Base-by-base conservation (phyloP, 1,140 invertebrate genomes). In the Ooceraea biroi region DNA sequence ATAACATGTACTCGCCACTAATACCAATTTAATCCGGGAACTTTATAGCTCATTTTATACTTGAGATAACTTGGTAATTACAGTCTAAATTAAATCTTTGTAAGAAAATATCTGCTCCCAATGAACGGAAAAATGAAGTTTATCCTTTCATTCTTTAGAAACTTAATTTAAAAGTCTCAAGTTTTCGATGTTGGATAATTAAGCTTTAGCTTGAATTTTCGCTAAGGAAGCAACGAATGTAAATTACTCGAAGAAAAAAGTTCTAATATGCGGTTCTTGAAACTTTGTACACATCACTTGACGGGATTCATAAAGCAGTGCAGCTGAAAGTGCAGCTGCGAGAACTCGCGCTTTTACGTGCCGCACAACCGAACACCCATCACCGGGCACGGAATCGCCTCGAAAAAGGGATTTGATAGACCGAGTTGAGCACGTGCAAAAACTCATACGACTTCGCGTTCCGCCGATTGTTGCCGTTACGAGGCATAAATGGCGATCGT, bases 121-220 rank as follows among this genome's bases (percentile, higher is more conserved):
- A 80, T 80, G 76, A 80, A 80, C 76, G 65, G 65, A 80, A 69
- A 80, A 80, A 80, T 80, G 76, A 71, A 65, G 76, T 80, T 80
- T 71, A 80, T 80, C 76, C 76, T 80, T 80, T 71, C 66, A 80
- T 80, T 80, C 76, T 80, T 71, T 12, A 57, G 65, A 80, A 80
- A 80, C 65, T 80, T 80, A 69, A 80, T 80, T 80, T 80, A 80
- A 80, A 77, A 80, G 76, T 80, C 65, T 80, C 27, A 57, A 80
- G 76, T 80, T 80, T 80, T 80, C 68, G 65, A 69, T 71, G 65
- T 80, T 30, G 65, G 65, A 80, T 80, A 80, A 80, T 80, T 55
- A 80, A 80, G 76, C 76, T 80, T 80, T 80, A 57, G 65, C 65
- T 57, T 46, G 52, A 80, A 80, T 80, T 80, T 80, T 80, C 36